phyloP scores from a whole-genome alignment of 1,140 invertebrate genomes.

The Diplogasteroides magnus region DNA sequence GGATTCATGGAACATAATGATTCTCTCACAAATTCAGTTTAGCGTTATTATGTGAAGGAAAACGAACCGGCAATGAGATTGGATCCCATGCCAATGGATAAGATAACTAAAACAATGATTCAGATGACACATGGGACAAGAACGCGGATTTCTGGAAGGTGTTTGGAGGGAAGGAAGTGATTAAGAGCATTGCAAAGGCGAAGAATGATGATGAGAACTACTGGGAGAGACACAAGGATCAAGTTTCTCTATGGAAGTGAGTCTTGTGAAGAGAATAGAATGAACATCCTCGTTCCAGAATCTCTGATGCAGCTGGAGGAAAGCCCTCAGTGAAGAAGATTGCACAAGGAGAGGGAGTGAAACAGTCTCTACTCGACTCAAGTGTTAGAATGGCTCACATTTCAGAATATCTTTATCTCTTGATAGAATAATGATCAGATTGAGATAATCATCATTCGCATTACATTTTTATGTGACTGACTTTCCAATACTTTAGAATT shows the following conservation, averaged over 20 bases:
- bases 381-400: too few relatives aligned
- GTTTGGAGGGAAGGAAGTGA: constrained; percentile 41
- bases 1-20: too few relatives aligned
- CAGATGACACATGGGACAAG: constrained; percentile 50
- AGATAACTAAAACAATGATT: too few relatives aligned
- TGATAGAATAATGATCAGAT: too few relatives aligned
- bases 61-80: too few relatives aligned
- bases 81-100: too few relatives aligned
- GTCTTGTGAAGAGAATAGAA: background rate
- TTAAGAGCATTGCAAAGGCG: constrained; percentile 36
- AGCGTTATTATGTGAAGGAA: too few relatives aligned
- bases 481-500: too few relatives aligned
- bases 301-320: constrained; percentile 46
- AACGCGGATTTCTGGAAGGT: constrained; percentile 43
- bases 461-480: too few relatives aligned
- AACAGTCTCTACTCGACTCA: constrained; percentile 36
- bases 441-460: too few relatives aligned
- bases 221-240: constrained; percentile 43
- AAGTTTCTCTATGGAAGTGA: constrained; percentile 43
- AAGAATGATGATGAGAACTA: constrained; percentile 51
- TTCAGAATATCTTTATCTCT: too few relatives aligned
- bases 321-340: constrained; percentile 41
- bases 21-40: too few relatives aligned
- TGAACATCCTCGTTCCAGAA: constrained; percentile 25
- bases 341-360: constrained; percentile 35